A percentile compares a stretch with the other conserved stretches of the same genome.
Conservation (phyloP, 1,140 invertebrate species). For the Leptonema lineaticorne region DNA sequence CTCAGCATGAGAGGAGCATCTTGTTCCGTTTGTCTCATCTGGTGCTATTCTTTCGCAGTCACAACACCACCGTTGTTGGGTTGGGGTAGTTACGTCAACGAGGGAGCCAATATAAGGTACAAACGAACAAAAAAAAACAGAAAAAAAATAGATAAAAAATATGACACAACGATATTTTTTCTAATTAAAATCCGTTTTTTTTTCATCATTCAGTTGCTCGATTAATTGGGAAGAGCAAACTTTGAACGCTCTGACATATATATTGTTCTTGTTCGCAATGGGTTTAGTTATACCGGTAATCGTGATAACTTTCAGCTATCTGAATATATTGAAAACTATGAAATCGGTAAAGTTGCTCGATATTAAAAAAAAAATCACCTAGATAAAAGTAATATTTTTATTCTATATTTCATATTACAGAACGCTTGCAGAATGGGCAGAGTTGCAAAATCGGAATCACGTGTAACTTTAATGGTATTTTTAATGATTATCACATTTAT, state of each 20-base stretch:
- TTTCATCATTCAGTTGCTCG: slow-evolving; percentile 64
- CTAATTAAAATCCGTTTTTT: too few relatives aligned
- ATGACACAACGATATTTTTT: too few relatives aligned
- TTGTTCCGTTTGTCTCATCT: slow-evolving; percentile 61
- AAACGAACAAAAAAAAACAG: too few relatives aligned
- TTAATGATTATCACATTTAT: slow-evolving; percentile 72
- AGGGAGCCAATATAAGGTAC: slow-evolving; percentile 71
- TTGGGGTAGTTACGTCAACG: slow-evolving; percentile 72
- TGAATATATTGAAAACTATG: slow-evolving; percentile 65
- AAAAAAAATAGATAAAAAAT: slow-evolving; percentile 1
- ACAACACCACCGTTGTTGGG: slow-evolving; percentile 70
- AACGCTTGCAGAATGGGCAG: slow-evolving; percentile 56
- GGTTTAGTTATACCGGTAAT: slow-evolving; percentile 66
- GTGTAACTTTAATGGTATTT: slow-evolving; percentile 66
- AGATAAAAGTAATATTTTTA: background rate
- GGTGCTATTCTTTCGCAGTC: slow-evolving; percentile 67
- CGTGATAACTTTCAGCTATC: slow-evolving; percentile 68
- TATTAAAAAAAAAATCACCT: background rate
- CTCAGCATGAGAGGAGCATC: slow-evolving; percentile 56
- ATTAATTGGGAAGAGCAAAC: slow-evolving; percentile 73
- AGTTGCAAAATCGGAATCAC: slow-evolving; percentile 61
- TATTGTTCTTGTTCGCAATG: slow-evolving; percentile 66
- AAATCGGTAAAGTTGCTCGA: slow-evolving; percentile 56
- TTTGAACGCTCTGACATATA: slow-evolving; percentile 63
- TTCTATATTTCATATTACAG: slow-evolving; percentile 46